phyloP scores from a whole-genome alignment of 2,888 invertebrate species.

The Heliconius sara region DNA sequence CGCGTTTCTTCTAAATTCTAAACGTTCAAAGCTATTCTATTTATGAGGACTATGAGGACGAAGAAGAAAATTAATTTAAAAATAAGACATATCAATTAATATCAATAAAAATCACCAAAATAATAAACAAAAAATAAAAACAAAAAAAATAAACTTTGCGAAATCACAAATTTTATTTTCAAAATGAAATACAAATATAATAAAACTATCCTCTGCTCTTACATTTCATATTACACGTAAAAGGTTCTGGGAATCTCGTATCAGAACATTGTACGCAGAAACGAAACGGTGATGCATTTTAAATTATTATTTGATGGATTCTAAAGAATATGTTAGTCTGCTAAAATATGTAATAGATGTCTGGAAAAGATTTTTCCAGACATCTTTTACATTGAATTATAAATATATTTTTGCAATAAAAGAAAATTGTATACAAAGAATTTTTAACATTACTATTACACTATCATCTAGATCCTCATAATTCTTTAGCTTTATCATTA shows the following conservation, averaged over 20 bases:
- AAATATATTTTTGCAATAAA: too few species aligned
- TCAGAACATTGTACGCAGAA: conserved; percentile 6
- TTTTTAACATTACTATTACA: too few species aligned
- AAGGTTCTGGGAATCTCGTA: conserved; percentile 1
- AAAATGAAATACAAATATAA: conserved; percentile 2
- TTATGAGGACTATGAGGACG: too few species aligned
- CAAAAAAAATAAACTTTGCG: too few species aligned
- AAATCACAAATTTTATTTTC: background rate
- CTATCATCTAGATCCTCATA: too few species aligned
- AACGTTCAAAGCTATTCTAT: too few species aligned
- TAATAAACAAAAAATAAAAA: too few species aligned
- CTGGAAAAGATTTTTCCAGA: background rate
- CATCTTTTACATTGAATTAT: too few species aligned
- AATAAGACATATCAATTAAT: background rate
- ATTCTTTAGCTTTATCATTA: too few species aligned
- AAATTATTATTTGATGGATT: conserved; percentile 40
- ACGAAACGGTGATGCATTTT: conserved; percentile 25
- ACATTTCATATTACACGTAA: background rate
- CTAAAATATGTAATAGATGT: background rate
- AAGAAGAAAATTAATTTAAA: background rate
- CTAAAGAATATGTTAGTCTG: conserved; percentile 5
- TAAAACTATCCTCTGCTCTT: background rate
- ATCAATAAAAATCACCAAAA: background rate
- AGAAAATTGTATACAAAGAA: too few species aligned
- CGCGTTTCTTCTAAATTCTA: too few species aligned